These are phyloP conservation scores for Tuberolachnus salignus DNA, from an alignment of 2,888 invertebrate species.

Conservation along the genomic window DNA sequence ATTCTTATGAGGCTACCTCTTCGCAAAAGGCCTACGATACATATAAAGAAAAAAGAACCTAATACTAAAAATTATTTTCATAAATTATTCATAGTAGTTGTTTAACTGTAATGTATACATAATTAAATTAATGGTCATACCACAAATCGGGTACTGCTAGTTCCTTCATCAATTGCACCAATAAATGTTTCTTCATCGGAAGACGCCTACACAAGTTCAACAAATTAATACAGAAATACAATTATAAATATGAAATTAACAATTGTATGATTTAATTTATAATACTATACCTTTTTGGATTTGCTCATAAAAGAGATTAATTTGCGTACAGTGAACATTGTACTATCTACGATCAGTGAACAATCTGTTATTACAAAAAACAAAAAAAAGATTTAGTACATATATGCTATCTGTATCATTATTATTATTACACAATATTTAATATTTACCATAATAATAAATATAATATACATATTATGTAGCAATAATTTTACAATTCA, in stretches of 20 bases:
- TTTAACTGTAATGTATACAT: too few relatives aligned
- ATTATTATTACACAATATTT: too few relatives aligned
- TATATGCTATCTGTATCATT: not conserved
- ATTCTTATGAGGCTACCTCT: too few relatives aligned
- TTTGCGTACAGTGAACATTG: conserved; percentile 29
- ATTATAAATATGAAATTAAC: too few relatives aligned
- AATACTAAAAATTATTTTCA: too few relatives aligned
- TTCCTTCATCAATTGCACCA: conserved; percentile 96
- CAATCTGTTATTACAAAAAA: conserved; percentile 2
- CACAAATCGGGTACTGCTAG: conserved; percentile 94
- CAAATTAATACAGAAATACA: not conserved
- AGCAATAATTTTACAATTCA: too few relatives aligned
- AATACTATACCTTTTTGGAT: conserved; percentile 21
- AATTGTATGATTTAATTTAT: not conserved
- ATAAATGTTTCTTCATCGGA: conserved; percentile 67
- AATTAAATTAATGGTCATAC: conserved; percentile 62
- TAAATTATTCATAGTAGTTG: too few relatives aligned
- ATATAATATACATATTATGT: too few relatives aligned
- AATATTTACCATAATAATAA: too few relatives aligned
- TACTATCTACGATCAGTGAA: not conserved
- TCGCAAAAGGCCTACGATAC: too few relatives aligned
- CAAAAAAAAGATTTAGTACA: not conserved
- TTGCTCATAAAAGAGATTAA: conserved; percentile 6
- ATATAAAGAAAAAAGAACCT: too few relatives aligned
- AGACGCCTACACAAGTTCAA: conserved; percentile 13